Percentiles rank a stretch among this genome's conserved stretches.
Evolutionary conservation across 2,113 vertebrate species (phyloP).

Genomic region (Boulengeromyrus knoepffleri): DNA sequence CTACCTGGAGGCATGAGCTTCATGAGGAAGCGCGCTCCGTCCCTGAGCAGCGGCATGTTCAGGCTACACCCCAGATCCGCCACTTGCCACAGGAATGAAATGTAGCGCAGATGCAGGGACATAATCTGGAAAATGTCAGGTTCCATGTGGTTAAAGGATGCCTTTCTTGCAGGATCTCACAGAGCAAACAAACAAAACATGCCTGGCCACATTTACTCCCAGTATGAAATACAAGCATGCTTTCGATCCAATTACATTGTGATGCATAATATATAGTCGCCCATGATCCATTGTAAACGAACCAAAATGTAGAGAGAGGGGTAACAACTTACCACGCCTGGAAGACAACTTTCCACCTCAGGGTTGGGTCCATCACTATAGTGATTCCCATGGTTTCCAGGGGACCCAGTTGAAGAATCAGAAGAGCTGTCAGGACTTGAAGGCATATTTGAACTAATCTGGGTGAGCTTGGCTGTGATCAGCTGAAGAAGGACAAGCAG

Average conservation of each 20-base stretch:
- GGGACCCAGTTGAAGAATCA: constrained; percentile 96
- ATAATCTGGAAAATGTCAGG: constrained; percentile 75
- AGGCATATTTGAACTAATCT: constrained; percentile 99
- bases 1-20: constrained; percentile 98
- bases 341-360: constrained; percentile 96
- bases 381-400: constrained; percentile 97
- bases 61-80: constrained; percentile 93
- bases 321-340: constrained; percentile 81
- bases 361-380: constrained; percentile 96
- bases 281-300: background rate
- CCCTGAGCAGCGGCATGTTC: constrained; percentile 93
- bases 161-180: background rate
- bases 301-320: background rate
- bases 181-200: background rate
- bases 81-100: constrained; percentile 99
- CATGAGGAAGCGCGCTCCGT: constrained; percentile 95
- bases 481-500: constrained; percentile 54
- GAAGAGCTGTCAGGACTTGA: constrained; percentile 98
- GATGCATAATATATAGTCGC: background rate
- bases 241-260: background rate
- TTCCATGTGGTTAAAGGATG: background rate
- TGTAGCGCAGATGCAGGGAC: constrained; percentile 95
- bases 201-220: background rate
- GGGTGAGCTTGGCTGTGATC: constrained; percentile 97
- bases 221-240: background rate